Percentiles rank a stretch among this genome's conserved stretches.
These are phyloP conservation scores for Philonicus albiceps DNA, from an alignment of 2,888 invertebrate species.

Conservation along the genomic window DNA sequence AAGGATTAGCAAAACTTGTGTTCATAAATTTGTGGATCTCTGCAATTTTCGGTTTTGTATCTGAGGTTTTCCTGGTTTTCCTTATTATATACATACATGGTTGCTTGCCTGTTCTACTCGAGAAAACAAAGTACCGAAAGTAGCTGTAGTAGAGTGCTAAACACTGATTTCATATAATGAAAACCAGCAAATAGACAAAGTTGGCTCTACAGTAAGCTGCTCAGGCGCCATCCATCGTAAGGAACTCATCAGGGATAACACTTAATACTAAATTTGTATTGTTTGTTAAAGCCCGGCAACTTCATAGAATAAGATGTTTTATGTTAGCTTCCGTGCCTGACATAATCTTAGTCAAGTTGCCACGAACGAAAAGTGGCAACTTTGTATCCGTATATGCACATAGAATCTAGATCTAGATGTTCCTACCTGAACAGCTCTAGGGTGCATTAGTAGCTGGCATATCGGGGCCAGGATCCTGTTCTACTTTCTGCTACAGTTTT, in stretches of 20 bases:
- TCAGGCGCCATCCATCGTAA: neutral
- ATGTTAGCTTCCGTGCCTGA: neutral
- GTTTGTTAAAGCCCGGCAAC: neutral
- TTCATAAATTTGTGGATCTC: neutral
- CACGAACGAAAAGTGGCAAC: neutral
- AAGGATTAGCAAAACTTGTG: neutral
- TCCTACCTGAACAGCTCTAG: neutral
- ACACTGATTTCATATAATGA: neutral
- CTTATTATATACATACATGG: neutral
- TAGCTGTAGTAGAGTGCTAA: neutral
- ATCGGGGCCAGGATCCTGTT: neutral
- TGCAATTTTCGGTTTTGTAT: neutral
- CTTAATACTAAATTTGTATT: neutral
- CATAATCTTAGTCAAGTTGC: neutral
- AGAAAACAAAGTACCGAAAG: neutral
- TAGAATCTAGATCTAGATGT: neutral
- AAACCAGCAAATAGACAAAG: neutral
- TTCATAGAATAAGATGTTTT: neutral
- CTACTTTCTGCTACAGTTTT: neutral
- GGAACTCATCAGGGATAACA: neutral
- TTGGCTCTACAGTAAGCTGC: neutral
- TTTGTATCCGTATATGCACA: neutral
- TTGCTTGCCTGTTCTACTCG: neutral
- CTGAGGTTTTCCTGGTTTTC: no score
- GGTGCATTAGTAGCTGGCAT: neutral